Percentiles rank a stretch among this genome's conserved stretches.
These are phyloP conservation scores for Sula dactylatra DNA, from an alignment of 2,113 vertebrate genomes.

Conservation along the genomic window DNA sequence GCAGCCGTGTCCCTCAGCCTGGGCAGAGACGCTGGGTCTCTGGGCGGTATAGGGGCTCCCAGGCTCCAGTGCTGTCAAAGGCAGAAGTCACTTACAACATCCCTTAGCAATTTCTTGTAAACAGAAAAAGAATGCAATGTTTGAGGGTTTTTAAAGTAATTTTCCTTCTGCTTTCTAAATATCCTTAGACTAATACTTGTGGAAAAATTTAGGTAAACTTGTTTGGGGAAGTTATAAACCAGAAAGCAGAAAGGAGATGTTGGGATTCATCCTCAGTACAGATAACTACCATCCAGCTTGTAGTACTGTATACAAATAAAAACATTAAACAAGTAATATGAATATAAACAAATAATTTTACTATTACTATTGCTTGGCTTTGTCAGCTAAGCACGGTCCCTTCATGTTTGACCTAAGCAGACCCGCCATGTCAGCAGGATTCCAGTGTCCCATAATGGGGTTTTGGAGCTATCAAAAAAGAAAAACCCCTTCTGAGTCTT, in stretches of 20 bases:
- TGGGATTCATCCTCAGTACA: not conserved
- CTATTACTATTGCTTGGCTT: not conserved
- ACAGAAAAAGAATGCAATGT: not conserved
- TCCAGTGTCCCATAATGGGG: not conserved
- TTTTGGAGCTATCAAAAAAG: not conserved
- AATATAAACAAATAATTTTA: not conserved
- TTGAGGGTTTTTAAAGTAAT: not conserved
- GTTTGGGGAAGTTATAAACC: not conserved
- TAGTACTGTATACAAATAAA: not conserved
- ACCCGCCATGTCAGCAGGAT: accelerated
- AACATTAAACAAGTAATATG: not conserved
- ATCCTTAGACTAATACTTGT: not conserved
- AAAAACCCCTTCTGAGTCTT: not conserved
- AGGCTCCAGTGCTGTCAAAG: not conserved
- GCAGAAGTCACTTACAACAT: not conserved
- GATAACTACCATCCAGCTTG: not conserved
- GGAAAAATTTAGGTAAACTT: not conserved
- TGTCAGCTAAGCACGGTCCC: not conserved
- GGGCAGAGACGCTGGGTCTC: not conserved
- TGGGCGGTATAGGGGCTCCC: not conserved
- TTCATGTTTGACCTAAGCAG: not conserved
- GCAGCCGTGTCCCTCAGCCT: not conserved
- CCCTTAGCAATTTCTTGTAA: not conserved
- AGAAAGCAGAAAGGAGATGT: not conserved
- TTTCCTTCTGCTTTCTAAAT: not conserved